Conservation (phyloP, 1,140 invertebrate genomes). For the Drosophila parvula region DNA sequence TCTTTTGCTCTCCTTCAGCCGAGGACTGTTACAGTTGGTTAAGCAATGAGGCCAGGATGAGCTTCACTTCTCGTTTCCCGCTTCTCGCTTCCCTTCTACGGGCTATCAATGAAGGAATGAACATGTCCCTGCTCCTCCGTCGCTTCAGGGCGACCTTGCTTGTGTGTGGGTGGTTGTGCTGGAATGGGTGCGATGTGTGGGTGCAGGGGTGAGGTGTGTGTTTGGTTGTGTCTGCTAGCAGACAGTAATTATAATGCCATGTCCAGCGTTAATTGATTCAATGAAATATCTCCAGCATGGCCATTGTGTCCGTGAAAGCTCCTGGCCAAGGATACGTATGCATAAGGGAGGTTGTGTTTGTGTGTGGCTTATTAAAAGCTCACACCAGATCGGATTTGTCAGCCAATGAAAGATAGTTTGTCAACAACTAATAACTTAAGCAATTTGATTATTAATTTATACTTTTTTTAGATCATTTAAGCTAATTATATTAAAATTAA, state of each 20-base stretch:
- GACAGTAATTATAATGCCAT: slow-evolving; percentile 83
- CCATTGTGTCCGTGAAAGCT: slow-evolving; percentile 27
- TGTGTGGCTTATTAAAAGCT: slow-evolving; percentile 32
- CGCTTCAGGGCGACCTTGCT: slow-evolving; percentile 71
- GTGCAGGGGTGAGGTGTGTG: slow-evolving; percentile 2
- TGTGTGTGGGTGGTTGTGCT: slow-evolving; percentile 22
- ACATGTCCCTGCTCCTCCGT: slow-evolving; percentile 58
- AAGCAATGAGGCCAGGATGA: slow-evolving; percentile 75
- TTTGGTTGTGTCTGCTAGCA: slow-evolving; percentile 38
- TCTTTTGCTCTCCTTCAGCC: slow-evolving; percentile 5
- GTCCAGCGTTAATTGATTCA: slow-evolving; percentile 83
- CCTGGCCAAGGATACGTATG: slow-evolving; percentile 15
- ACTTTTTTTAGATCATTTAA: neutral
- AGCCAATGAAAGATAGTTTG: neutral
- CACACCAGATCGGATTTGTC: slow-evolving; percentile 9
- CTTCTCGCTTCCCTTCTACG: slow-evolving; percentile 5
- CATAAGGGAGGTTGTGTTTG: slow-evolving; percentile 2
- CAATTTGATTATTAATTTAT: neutral
- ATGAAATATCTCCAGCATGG: slow-evolving; percentile 65
- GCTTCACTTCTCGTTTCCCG: slow-evolving; percentile 16
- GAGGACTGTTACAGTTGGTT: slow-evolving; percentile 68
- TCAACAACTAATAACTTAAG: neutral
- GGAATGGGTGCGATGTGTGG: slow-evolving; percentile 6
- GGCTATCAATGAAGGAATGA: slow-evolving; percentile 46
- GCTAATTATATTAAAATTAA: too few species aligned